Percentiles rank a stretch among this genome's conserved stretches.
phyloP scores from a whole-genome alignment of 1,140 invertebrate species.

The Cydia splendana region DNA sequence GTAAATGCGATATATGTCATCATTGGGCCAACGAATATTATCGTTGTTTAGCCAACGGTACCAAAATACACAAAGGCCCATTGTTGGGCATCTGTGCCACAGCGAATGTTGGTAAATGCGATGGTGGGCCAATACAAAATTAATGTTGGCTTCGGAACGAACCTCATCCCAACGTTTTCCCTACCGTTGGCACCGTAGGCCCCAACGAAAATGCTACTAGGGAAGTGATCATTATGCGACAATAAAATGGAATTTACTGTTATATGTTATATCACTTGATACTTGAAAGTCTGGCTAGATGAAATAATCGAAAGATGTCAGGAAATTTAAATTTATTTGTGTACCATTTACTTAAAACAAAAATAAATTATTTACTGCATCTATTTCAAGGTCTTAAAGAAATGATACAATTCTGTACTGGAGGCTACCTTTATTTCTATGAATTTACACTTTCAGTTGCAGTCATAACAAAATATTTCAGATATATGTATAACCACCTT shows the following conservation, averaged over 20 bases:
- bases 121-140: no score
- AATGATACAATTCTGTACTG: constrained; percentile 49
- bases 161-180: no score
- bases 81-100: no score
- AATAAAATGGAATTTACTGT: background rate
- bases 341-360: constrained; percentile 33
- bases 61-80: no score
- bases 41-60: no score
- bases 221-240: background rate
- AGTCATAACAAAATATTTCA: constrained; percentile 78
- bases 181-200: no score
- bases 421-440: constrained; percentile 78
- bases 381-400: constrained; percentile 36
- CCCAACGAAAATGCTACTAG: no score
- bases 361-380: constrained; percentile 32
- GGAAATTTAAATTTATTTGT: constrained; percentile 31
- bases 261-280: background rate
- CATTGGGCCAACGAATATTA: no score
- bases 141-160: no score
- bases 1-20: no score
- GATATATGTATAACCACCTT: constrained; percentile 78
- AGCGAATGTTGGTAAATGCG: no score
- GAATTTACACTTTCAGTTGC: constrained; percentile 76
- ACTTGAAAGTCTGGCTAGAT: constrained; percentile 8
- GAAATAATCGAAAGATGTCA: constrained; percentile 26